These are phyloP conservation scores for Vimba vimba DNA, from an alignment of 2,113 vertebrate genomes.

Conservation along the genomic window DNA sequence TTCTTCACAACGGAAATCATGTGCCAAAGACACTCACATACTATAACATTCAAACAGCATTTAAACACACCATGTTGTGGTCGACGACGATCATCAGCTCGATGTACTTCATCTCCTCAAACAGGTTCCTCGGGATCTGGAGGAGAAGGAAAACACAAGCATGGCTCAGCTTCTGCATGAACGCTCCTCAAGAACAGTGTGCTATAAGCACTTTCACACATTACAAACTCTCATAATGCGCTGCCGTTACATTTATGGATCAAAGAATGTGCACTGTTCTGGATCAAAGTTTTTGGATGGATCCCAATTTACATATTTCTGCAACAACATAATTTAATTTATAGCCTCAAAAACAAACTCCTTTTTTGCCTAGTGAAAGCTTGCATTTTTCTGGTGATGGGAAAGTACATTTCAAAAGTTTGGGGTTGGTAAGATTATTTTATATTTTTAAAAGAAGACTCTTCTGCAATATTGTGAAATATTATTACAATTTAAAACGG, in stretches of 20 bases:
- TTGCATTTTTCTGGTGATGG: neutral
- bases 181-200: neutral
- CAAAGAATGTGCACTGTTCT: neutral
- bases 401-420: neutral
- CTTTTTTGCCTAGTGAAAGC: neutral
- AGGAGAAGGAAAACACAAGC: conserved; percentile 20
- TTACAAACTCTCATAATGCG: neutral
- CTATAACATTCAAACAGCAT: neutral
- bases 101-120: conserved; percentile 97
- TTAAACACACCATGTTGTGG: conserved; percentile 88
- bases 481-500: no score
- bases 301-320: neutral
- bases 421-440: neutral
- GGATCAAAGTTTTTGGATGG: neutral
- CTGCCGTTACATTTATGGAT: neutral
- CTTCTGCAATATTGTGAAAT: neutral
- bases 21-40: neutral
- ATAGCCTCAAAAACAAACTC: neutral
- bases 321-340: neutral
- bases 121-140: conserved; percentile 87
- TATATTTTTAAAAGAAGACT: neutral
- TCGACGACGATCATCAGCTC: conserved; percentile 98
- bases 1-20: neutral
- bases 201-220: neutral
- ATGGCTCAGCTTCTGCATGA: neutral